Base-by-base conservation (phyloP, 2,888 invertebrate species). In the Xanthostigma xanthostigma region DNA sequence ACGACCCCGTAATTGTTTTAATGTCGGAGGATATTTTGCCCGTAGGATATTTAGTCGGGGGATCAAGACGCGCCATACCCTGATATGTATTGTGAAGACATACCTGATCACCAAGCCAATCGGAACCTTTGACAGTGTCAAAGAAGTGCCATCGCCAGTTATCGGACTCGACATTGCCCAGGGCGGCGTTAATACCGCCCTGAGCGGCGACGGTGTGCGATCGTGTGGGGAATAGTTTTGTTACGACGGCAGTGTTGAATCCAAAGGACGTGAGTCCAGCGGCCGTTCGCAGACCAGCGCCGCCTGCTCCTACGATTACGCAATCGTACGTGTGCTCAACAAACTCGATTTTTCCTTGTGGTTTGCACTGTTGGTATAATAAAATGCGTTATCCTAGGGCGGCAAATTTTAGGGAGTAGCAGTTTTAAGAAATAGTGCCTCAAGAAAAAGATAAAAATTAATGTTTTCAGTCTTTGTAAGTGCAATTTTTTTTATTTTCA, bases 201-300 rank as follows among this genome's bases (percentile, higher is more conserved):
- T 84, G 83, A n/a, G 84, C 84, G 41, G 84, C 84, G 2, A 83
- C 81, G 1, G 85, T 85, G 62, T 86, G 84, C 8, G 82, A 83
- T 52, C 83, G 68, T 13, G 85, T 85, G 3, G 85, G 85, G 60
- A 84, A 86, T 9, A 86, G 64, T 65, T 85, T 85, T 42, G 83
- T 79, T 53, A 85, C 67, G 41, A 82, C 81, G 8, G 84, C 85
- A 5, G 82, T 83, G 58, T 78, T 78, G 60, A 82, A 82, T 13
- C 84, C 84, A 57, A 79, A 74, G 56, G 77, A 74, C 1, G 81
- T 80, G 37, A 85, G 67, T 42, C 84, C 83, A 62, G 81, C 80
- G 1, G 84, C 81, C 9, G 84, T 82, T 48, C 84, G 69, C 8
- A 85, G 69, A 17, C 85, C 85, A 37, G 84, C 82, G 17, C 85